A percentile compares a stretch with the other conserved stretches of the same genome.
Conservation (phyloP, 2,888 invertebrate genomes). For the Tenthredo amoena region DNA sequence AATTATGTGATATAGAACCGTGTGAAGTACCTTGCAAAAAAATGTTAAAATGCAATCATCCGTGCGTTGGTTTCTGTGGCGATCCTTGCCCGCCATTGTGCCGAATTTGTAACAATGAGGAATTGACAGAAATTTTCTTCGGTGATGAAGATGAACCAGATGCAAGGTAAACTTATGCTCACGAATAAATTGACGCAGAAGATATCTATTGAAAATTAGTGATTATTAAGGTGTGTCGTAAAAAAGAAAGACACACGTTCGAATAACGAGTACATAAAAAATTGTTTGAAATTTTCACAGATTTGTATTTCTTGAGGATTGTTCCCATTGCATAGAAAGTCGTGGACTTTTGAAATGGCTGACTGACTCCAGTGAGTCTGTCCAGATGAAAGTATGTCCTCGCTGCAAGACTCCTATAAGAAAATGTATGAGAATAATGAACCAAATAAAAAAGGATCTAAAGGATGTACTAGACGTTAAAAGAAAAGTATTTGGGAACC, state of each 20-base stretch:
- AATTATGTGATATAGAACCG: constrained; percentile 78
- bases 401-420: constrained; percentile 82
- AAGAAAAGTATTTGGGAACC: constrained; percentile 64
- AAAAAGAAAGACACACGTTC: constrained; percentile 65
- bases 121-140: constrained; percentile 76
- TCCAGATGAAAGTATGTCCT: constrained; percentile 79
- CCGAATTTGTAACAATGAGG: constrained; percentile 79
- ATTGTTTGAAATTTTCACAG: constrained; percentile 70
- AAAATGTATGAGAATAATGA: constrained; percentile 81
- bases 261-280: constrained; percentile 62
- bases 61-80: constrained; percentile 87
- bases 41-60: constrained; percentile 80
- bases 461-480: constrained; percentile 73
- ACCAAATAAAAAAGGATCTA: constrained; percentile 76
- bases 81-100: constrained; percentile 84
- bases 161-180: constrained; percentile 76
- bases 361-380: constrained; percentile 59
- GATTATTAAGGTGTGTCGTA: background rate
- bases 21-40: constrained; percentile 78
- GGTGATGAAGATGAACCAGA: constrained; percentile 80
- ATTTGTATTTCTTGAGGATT: constrained; percentile 80
- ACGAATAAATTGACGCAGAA: background rate
- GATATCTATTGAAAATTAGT: background rate
- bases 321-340: constrained; percentile 79
- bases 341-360: constrained; percentile 77